phyloP scores from a whole-genome alignment of 1,140 invertebrate genomes.

The Oryzaephilus surinamensis region DNA sequence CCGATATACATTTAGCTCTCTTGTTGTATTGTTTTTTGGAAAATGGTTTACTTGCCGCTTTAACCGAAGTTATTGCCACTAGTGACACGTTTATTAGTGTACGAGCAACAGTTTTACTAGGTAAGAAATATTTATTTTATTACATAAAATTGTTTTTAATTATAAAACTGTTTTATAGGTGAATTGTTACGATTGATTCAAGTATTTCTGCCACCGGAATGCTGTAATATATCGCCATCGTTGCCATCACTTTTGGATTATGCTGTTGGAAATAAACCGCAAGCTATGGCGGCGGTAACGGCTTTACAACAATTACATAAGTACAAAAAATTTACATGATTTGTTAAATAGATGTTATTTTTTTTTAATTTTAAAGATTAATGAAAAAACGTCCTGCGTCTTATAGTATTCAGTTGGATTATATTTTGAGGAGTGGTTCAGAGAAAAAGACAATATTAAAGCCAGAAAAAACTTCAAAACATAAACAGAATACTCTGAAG shows the following conservation, averaged over 20 bases:
- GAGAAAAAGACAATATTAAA: conserved; percentile 17
- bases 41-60: conserved; percentile 73
- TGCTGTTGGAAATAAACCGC: conserved; percentile 62
- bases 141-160: conserved; percentile 10
- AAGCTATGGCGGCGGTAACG: conserved; percentile 69
- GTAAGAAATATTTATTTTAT: too few species aligned
- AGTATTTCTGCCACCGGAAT: conserved; percentile 70
- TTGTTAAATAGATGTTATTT: conserved; percentile 3
- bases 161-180: too few species aligned
- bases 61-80: conserved; percentile 84
- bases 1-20: conserved; percentile 83
- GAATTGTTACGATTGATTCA: conserved; percentile 81
- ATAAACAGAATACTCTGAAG: conserved; percentile 20
- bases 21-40: conserved; percentile 80
- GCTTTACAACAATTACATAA: conserved; percentile 67
- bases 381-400: conserved; percentile 67
- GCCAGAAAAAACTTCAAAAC: conserved; percentile 17
- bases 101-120: conserved; percentile 77
- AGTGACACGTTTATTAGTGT: conserved; percentile 83
- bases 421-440: conserved; percentile 41
- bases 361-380: conserved; percentile 37
- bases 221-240: conserved; percentile 69
- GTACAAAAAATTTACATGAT: conserved; percentile 15
- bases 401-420: conserved; percentile 73
- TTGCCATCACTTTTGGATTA: conserved; percentile 69